Base-by-base conservation (phyloP, 2,888 invertebrate genomes). In the Oxystoma pomonae region DNA sequence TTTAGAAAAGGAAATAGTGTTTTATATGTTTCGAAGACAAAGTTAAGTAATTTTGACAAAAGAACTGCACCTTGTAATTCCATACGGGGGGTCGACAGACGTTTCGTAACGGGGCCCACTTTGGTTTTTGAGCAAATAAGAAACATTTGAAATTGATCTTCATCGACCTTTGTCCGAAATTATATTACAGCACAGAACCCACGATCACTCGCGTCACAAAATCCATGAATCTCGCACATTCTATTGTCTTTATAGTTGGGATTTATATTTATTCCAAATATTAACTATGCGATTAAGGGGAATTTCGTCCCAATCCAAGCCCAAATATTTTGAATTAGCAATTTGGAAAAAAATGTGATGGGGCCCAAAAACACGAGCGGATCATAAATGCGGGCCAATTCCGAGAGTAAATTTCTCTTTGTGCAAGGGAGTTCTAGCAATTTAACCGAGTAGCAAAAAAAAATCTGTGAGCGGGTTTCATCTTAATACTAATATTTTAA, bases 191-290 rank as follows among this genome's bases (percentile, higher is more conserved):
- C 56, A 3, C 59, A 65, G 53, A 60, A 67, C 1, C 63, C 63
- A 20, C n/a, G 53, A 55, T 58, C 58, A n/a, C 60, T 63, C 35
- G 67, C 65, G 22, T 67, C 65, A 19, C 49, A 65, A 51, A 67
- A 67, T 12, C 65, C 67, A 20, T 55, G 65, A 12, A 66, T n/a
- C n/a, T n/a, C n/a, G n/a, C n/a, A 57, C 16, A 50, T n/a, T n/a
- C n/a, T n/a, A n/a, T n/a, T n/a, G n/a, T n/a, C n/a, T n/a, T n/a
- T n/a, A n/a, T n/a, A 65, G 55, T 49, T 64, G 59, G 1, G 1
- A 16, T 50, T 52, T 56, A 19, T 52, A 65, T 55, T 49, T 19
- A 16, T n/a, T 22, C 60, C 59, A 64, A 16, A 12, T 17, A 3
- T n/a, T n/a, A 7, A 60, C 53, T 2, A 65, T 58, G 22, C 9